phyloP scores from a whole-genome alignment of 2,888 invertebrate genomes.

The Erebia palarica region DNA sequence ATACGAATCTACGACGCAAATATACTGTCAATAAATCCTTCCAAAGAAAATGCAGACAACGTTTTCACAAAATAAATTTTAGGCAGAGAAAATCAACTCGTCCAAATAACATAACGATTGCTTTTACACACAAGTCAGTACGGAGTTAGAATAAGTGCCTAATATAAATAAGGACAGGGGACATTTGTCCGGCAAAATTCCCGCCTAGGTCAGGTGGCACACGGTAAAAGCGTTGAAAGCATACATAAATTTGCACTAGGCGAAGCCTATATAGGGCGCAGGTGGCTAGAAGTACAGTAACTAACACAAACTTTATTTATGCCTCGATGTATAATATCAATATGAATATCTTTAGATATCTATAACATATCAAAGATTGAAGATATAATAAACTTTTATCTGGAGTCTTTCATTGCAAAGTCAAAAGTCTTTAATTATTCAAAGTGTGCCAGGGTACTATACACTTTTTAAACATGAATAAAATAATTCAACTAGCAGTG shows the following conservation, averaged over 20 bases:
- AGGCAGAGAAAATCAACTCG: slow-evolving; percentile 35
- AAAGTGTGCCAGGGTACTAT: too few relatives aligned
- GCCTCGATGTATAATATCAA: slow-evolving; percentile 29
- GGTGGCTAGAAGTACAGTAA: slow-evolving; percentile 62
- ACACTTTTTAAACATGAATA: too few relatives aligned
- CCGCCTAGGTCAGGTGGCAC: slow-evolving; percentile 79
- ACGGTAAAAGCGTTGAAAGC: slow-evolving; percentile 77
- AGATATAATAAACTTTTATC: too few relatives aligned
- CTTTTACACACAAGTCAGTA: slow-evolving; percentile 46
- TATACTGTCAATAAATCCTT: slow-evolving; percentile 17
- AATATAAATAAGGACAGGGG: slow-evolving; percentile 67
- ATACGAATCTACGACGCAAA: slow-evolving; percentile 5
- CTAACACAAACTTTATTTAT: slow-evolving; percentile 35
- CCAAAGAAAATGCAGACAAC: slow-evolving; percentile 28
- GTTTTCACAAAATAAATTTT: slow-evolving; percentile 34
- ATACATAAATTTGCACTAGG: slow-evolving; percentile 76
- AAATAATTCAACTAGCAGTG: too few relatives aligned
- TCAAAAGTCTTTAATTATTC: too few relatives aligned
- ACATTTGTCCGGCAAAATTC: slow-evolving; percentile 73
- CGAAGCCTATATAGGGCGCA: slow-evolving; percentile 66
- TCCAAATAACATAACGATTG: slow-evolving; percentile 38
- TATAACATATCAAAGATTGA: too few relatives aligned
- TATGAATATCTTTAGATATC: background rate
- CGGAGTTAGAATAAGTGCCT: slow-evolving; percentile 60
- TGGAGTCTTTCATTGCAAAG: too few relatives aligned